phyloP scores from a whole-genome alignment of 2,797 vertebrate genomes.

The Florisuga fusca region DNA sequence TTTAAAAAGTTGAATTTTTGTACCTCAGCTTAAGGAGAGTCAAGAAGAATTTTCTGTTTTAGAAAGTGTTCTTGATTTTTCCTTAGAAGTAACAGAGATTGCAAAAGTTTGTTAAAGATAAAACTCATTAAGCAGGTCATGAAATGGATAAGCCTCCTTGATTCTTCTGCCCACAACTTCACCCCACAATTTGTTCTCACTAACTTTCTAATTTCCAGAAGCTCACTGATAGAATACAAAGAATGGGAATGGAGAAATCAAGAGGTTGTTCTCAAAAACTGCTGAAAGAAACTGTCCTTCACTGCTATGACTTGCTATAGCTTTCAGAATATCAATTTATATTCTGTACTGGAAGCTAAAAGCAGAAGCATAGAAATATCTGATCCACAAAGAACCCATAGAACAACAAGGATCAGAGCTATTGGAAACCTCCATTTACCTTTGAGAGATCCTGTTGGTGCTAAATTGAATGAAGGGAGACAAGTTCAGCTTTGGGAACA shows the following conservation, averaged over 20 bases:
- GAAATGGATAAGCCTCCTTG: not conserved
- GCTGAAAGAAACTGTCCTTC: not conserved
- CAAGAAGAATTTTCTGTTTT: not conserved
- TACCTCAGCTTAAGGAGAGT: not conserved
- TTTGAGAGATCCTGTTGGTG: not conserved
- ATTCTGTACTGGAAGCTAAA: not conserved
- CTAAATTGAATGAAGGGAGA: not conserved
- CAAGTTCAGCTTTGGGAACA: not conserved
- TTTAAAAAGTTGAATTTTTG: not conserved
- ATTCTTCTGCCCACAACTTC: not conserved
- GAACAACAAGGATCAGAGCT: not conserved
- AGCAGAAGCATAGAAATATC: not conserved
- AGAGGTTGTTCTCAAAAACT: not conserved
- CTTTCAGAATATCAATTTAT: not conserved
- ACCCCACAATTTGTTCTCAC: not conserved
- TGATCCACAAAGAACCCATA: not conserved
- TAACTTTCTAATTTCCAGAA: not conserved
- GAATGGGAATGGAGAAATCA: not conserved
- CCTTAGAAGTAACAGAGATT: not conserved
- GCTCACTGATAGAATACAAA: not conserved
- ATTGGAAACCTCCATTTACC: not conserved
- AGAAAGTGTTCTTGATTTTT: not conserved
- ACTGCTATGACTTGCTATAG: not conserved
- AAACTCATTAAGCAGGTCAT: not conserved
- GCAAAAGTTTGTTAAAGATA: not conserved